These are phyloP conservation scores for Halcyon smyrnensis DNA, from an alignment of 2,797 vertebrate species.

Conservation along the genomic window DNA sequence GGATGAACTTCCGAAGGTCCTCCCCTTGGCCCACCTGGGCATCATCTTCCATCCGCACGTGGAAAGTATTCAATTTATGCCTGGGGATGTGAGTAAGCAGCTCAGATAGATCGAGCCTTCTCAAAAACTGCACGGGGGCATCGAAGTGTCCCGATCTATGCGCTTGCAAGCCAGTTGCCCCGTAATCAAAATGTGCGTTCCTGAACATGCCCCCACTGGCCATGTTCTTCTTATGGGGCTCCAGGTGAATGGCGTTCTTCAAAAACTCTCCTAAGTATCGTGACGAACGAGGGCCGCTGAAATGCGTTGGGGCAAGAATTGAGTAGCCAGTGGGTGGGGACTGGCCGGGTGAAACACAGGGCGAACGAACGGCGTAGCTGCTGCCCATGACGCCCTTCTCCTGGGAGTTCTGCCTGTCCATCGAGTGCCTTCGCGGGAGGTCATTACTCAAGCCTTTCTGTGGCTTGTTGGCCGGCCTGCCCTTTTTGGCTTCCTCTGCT, in stretches of 20 bases:
- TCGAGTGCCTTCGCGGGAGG: conserved; percentile 88
- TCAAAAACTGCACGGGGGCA: conserved; percentile 91
- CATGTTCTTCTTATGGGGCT: conserved; percentile 90
- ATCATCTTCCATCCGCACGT: conserved; percentile 98
- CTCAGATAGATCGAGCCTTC: conserved; percentile 96
- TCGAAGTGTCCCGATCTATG: conserved; percentile 85
- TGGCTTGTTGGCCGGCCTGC: conserved; percentile 83
- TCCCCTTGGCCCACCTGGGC: conserved; percentile 97
- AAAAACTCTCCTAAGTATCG: conserved; percentile 95
- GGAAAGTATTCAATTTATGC: conserved; percentile 98
- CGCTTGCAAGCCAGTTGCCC: conserved; percentile 70
- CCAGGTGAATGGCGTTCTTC: conserved; percentile 93
- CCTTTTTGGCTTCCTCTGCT: conserved; percentile 90
- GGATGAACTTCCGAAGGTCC: conserved; percentile 97
- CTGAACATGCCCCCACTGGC: conserved; percentile 82
- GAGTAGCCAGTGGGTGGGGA: conserved; percentile 91
- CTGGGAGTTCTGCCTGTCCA: conserved; percentile 93
- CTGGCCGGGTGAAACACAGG: conserved; percentile 91
- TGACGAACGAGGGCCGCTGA: conserved; percentile 86
- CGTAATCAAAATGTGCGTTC: conserved; percentile 79
- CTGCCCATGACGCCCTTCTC: conserved; percentile 81
- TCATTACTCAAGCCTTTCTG: conserved; percentile 90
- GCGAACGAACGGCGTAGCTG: conserved; percentile 83
- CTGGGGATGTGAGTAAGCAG: conserved; percentile 94
- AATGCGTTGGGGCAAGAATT: conserved; percentile 86